phyloP scores from a whole-genome alignment of 2,797 vertebrate species.

The Leptodactylus fallax region DNA sequence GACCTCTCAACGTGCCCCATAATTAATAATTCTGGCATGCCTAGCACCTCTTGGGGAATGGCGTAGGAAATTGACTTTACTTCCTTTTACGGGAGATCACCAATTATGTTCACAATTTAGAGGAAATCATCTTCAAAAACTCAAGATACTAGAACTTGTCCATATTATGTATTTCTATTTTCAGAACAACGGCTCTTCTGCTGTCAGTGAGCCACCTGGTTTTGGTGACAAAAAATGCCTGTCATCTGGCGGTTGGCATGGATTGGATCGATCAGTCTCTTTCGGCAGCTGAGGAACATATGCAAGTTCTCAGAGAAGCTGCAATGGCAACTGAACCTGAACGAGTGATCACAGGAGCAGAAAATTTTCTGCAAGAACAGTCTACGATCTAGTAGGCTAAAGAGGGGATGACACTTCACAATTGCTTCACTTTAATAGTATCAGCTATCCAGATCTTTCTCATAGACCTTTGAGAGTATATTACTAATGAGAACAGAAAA shows the following conservation, averaged over 20 bases:
- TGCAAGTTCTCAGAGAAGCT: conserved; percentile 89
- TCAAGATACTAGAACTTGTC: neutral
- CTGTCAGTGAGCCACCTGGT: conserved; percentile 95
- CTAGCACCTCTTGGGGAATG: no score
- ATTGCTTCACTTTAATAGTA: neutral
- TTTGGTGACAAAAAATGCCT: conserved; percentile 93
- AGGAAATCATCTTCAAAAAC: no score
- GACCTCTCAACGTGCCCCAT: no score
- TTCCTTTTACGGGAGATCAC: no score
- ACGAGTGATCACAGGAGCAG: conserved; percentile 73
- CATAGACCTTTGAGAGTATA: neutral
- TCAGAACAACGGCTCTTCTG: conserved; percentile 89
- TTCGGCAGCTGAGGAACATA: conserved; percentile 90
- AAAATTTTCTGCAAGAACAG: conserved; percentile 84
- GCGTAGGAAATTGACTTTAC: no score
- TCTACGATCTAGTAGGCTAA: conserved; percentile 82
- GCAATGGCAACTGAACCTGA: conserved; percentile 89
- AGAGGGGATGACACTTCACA: neutral
- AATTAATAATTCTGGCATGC: no score
- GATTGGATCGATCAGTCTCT: conserved; percentile 96
- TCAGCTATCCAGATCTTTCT: neutral
- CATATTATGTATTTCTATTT: neutral
- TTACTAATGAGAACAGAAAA: neutral
- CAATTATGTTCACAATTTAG: no score
- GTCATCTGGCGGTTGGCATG: conserved; percentile 88